Evolutionary conservation across 2,797 vertebrate genomes (phyloP).

Genomic region (Diplodus sargus): DNA sequence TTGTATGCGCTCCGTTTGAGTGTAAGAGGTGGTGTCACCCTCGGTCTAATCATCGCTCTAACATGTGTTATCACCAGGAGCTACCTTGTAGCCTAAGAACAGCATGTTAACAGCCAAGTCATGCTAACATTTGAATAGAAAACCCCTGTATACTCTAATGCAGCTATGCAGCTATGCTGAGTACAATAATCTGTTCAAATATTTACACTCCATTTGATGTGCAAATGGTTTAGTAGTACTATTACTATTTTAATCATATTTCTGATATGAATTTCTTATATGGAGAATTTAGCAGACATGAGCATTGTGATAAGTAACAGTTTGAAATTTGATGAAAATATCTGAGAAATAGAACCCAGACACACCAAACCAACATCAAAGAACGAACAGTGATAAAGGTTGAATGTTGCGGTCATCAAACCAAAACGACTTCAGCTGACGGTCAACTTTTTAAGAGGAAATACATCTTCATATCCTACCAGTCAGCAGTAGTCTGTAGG

Average conservation of each 20-base stretch:
- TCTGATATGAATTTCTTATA: not conserved
- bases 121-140: not conserved
- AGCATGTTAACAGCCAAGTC: not conserved
- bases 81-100: conserved; percentile 9
- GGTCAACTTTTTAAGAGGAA: too few relatives aligned
- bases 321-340: not conserved
- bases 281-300: not conserved
- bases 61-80: not conserved
- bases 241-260: too few relatives aligned
- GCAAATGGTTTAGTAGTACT: not conserved
- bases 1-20: not conserved
- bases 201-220: too few relatives aligned
- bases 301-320: not conserved
- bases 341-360: not conserved
- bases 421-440: too few relatives aligned
- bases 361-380: too few relatives aligned
- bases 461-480: too few relatives aligned
- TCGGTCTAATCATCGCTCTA: not conserved
- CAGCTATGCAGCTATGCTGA: not conserved
- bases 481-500: too few relatives aligned
- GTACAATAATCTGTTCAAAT: not conserved
- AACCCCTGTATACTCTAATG: not conserved
- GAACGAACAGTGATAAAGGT: too few relatives aligned
- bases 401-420: too few relatives aligned
- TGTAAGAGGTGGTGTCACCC: conserved; percentile 19